Evolutionary conservation across 2,888 invertebrate species (phyloP).

Genomic region (Acanthosepion lycidas): DNA sequence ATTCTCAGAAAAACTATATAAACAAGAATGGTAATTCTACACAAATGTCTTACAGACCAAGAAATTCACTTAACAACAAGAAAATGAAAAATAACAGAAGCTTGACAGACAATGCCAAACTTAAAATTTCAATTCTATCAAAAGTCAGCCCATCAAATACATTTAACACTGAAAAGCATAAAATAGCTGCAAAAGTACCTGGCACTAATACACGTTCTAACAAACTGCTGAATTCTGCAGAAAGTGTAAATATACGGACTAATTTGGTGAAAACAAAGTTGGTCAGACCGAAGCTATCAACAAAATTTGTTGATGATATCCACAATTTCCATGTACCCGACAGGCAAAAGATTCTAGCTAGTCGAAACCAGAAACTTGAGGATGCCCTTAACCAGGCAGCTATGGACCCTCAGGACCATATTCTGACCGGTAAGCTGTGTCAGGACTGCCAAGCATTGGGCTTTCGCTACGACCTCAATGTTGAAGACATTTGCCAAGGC

Average conservation of each 20-base stretch:
- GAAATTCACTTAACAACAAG: neutral
- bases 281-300: neutral
- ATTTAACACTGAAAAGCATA: neutral
- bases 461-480: conserved; percentile 35
- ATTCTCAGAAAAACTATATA: neutral
- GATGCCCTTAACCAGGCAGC: conserved; percentile 36
- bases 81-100: neutral
- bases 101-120: neutral
- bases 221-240: neutral
- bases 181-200: neutral
- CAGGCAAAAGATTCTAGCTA: neutral
- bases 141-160: neutral
- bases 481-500: conserved; percentile 53
- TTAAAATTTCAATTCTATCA: neutral
- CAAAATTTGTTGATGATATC: conserved; percentile 41
- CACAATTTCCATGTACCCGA: conserved; percentile 42
- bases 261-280: neutral
- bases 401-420: conserved; percentile 34
- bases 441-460: conserved; percentile 14
- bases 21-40: neutral
- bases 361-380: neutral
- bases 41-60: neutral
- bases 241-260: neutral
- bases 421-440: conserved; percentile 49
- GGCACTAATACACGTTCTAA: neutral